These are phyloP conservation scores for Prolemur simus DNA, from an alignment of 2,113 vertebrate species.

Conservation along the genomic window DNA sequence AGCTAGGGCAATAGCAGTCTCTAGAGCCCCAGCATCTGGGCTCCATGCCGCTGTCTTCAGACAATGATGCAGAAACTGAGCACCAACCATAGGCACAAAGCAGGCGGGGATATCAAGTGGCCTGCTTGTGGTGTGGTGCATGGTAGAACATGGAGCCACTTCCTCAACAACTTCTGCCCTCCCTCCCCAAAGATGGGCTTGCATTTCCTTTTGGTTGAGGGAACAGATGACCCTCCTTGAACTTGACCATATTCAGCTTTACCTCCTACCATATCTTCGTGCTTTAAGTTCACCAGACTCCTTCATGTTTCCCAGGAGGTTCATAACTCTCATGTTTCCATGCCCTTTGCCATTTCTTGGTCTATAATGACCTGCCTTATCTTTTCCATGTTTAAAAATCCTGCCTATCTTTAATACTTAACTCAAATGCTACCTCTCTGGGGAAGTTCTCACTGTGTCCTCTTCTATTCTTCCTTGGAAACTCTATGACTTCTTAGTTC, in stretches of 20 bases:
- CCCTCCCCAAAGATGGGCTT: background rate
- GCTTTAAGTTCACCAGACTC: background rate
- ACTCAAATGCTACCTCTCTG: background rate
- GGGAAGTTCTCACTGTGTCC: background rate
- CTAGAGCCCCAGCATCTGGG: background rate
- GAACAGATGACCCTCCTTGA: background rate
- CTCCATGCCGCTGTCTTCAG: background rate
- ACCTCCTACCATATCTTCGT: fast-evolving
- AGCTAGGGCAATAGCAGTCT: background rate
- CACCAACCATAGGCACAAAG: background rate
- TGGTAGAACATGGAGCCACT: background rate
- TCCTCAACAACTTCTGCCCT: background rate
- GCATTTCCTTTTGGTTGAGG: background rate
- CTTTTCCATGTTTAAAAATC: background rate
- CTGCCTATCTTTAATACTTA: background rate
- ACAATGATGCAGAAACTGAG: background rate
- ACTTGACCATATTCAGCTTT: background rate
- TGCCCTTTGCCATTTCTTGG: background rate
- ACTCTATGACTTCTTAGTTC: background rate
- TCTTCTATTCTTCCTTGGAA: background rate
- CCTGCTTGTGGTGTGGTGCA: too few relatives aligned
- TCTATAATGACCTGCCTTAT: background rate
- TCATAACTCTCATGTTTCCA: background rate
- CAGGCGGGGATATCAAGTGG: too few relatives aligned
- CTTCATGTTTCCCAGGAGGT: background rate